A percentile compares a stretch with the other conserved stretches of the same genome.
Evolutionary conservation across 1,140 invertebrate genomes (phyloP).

Genomic region (Elymnias hypermnestra): DNA sequence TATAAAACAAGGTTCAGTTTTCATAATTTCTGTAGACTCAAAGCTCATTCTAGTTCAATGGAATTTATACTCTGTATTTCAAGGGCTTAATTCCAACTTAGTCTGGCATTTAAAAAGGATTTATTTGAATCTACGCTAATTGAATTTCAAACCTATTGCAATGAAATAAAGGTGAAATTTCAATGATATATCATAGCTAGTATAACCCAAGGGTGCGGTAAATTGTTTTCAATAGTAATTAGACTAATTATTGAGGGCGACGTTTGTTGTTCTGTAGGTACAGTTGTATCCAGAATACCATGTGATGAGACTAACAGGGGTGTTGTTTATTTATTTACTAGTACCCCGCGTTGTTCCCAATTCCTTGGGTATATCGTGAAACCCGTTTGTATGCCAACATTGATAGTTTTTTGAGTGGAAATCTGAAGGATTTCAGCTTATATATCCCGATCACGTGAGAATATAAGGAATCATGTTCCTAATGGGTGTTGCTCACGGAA

Average conservation of each 20-base stretch:
- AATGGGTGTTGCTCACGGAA: too few species aligned
- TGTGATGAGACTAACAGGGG: neutral
- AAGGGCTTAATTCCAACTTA: slow-evolving; percentile 7
- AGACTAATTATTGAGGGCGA: slow-evolving; percentile 48
- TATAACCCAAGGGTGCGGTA: slow-evolving; percentile 26
- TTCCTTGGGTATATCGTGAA: too few species aligned
- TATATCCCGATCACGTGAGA: too few species aligned
- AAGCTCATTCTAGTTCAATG: slow-evolving; percentile 1
- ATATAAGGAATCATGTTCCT: too few species aligned
- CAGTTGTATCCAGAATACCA: neutral
- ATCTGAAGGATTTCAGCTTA: too few species aligned
- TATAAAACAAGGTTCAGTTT: neutral
- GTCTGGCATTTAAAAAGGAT: slow-evolving; percentile 1
- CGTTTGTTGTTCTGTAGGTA: slow-evolving; percentile 18
- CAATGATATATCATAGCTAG: neutral
- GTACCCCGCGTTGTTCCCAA: too few species aligned
- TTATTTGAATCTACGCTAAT: neutral
- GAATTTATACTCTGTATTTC: slow-evolving; percentile 16
- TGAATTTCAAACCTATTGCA: slow-evolving; percentile 10
- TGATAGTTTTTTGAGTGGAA: too few species aligned
- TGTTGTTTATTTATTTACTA: too few species aligned
- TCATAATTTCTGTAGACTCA: neutral
- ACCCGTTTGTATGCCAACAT: too few species aligned
- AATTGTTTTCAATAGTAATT: slow-evolving; percentile 43
- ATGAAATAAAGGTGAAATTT: slow-evolving; percentile 11